Conservation (phyloP, 1,140 invertebrate genomes). For the Penaeus vannamei region DNA sequence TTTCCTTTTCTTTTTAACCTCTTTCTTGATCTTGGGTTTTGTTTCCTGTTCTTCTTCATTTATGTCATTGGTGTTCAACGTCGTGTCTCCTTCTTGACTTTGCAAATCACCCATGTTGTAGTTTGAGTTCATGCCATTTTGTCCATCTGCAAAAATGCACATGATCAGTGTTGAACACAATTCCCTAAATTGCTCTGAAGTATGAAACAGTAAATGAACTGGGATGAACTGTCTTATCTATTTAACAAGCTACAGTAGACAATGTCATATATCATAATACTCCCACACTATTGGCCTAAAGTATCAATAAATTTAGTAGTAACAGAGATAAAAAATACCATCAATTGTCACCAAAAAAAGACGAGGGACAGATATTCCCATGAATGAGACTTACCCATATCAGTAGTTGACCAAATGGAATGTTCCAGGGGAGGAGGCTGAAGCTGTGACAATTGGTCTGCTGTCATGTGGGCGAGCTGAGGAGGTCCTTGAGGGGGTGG, state of each 20-base stretch:
- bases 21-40: constrained; percentile 69
- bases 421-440: constrained; percentile 60
- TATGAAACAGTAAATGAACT: neutral
- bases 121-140: constrained; percentile 63
- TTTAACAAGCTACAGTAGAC: too few species aligned
- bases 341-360: too few species aligned
- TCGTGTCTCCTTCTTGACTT: constrained; percentile 60
- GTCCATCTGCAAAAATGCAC: constrained; percentile 48
- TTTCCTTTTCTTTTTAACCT: constrained; percentile 74
- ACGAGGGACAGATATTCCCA: neutral
- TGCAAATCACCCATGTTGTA: constrained; percentile 60
- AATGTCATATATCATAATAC: too few species aligned
- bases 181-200: too few species aligned
- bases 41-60: constrained; percentile 69
- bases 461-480: constrained; percentile 58
- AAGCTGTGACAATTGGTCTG: constrained; percentile 61
- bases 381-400: constrained; percentile 58
- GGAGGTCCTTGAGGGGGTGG: constrained; percentile 37
- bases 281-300: neutral
- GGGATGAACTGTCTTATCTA: too few species aligned
- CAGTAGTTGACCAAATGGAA: constrained; percentile 66
- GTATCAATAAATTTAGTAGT: neutral
- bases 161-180: too few species aligned
- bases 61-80: constrained; percentile 67
- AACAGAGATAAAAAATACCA: neutral